Base-by-base conservation (phyloP, 2,797 vertebrate genomes). In the Propithecus deckenii region DNA sequence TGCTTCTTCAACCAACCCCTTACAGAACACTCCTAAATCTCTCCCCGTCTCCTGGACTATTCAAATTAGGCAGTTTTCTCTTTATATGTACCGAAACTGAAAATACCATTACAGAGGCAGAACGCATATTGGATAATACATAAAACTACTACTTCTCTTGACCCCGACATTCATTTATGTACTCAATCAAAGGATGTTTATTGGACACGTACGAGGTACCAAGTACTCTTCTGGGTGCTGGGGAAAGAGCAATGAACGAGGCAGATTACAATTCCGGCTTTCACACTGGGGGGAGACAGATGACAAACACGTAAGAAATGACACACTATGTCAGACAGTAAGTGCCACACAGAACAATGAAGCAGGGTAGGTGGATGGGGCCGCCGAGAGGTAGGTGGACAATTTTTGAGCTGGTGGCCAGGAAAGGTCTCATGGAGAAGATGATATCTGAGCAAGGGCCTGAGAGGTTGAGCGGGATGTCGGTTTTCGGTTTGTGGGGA, bases 301-400 rank as follows among this genome's bases (percentile, higher is more conserved):
- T 5, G 7, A 85, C 14, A 30, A 30, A 76, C 25, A 38, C 41
- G 59, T 38, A 83, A 43, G 5, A 59, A 50, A 69, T 57, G 25
- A 89, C 1, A 74, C 0, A n/a, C 9, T 72, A 22, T n/a, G 25
- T 38, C 41, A 86, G 55, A 61, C 20, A 74, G 8, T 30, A 79
- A 69, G 11, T 30, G 50, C 28, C 43, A 28, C 0, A 7, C n/a
- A 48, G 30, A 20, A 74, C 61, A 67, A 86, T 3, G 55, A 25
- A 55, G 25, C 41, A 38, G 61, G 13, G 2, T 18, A 25, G 4
- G 35, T 2, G 0, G 10, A 13, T 0, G 18, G 17, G 41, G 38
- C 38, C 41, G 4, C 65, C 28, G 52, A 72, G 41, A 74, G 67
- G 38, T 35, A 25, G 72, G 12, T 2, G 20, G 52, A 59, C 25